Evolutionary conservation across 2,113 vertebrate species (phyloP), one percentile per base, ranked within the genome.

Genomic region (Nesogale talazaci): DNA sequence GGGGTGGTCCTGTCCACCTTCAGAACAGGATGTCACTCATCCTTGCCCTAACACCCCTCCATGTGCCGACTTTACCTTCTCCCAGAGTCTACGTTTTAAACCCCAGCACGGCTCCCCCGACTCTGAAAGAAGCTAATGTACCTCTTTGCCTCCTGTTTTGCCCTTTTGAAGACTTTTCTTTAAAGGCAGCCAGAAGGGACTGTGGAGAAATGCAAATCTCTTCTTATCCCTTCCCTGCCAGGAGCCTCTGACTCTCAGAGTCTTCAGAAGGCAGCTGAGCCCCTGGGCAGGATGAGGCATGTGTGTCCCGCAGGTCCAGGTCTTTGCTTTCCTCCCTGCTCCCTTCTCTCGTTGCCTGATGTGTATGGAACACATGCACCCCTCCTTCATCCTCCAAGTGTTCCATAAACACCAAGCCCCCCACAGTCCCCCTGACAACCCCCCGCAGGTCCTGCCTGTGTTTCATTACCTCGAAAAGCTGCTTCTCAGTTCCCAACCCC

Each of bases 251-350:
- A 19, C 1, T 29, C 23, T 29, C 38, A 0, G 2, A 0, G 69
- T 1, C 29, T n/a, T 2, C 1, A 0, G 16, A 61, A 56, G 38
- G 8, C 19, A 20, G 16, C 2, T 0, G 5, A 34, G 83, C 34
- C 1, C n/a, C 7, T 31, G 0, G 2, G 34, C 19, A 1, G 0
- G 20, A 15, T 20, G 1, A 0, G 0, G 0, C 8, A 2, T 8
- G 79, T 5, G 20, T 16, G 22, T 22, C 69, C 25, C 10, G 4
- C 19, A 46, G 3, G 6, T 4, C 27, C 76, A 52, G 27, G 42
- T 29, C 17, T n/a, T 75, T 12, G 11, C 25, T 38, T 9, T n/a
- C 67, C 67, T 70, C 67, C 17, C 72, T 38, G 40, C 20, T 38
- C 15, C 25, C 11, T 5, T 8, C 3, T n/a, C 31, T 36, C 8